These are phyloP conservation scores for Cossypha heuglini DNA, from an alignment of 2,797 vertebrate species.

Conservation along the genomic window DNA sequence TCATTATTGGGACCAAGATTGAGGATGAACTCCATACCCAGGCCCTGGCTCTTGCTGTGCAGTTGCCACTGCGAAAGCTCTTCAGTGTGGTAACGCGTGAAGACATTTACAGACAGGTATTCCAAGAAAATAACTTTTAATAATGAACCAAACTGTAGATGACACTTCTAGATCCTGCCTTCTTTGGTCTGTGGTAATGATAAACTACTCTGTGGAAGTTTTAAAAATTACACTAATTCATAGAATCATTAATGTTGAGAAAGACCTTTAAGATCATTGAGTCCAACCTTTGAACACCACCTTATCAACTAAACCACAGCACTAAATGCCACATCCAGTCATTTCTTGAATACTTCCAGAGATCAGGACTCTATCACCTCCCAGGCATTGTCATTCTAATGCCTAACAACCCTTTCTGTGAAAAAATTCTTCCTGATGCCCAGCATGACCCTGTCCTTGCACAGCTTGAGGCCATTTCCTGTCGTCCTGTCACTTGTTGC, in stretches of 20 bases:
- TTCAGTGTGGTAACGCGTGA: conserved; percentile 82
- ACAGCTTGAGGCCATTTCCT: neutral
- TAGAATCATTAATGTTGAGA: neutral
- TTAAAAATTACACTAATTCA: neutral
- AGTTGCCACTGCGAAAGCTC: conserved; percentile 78
- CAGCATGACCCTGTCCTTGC: rapidly evolving
- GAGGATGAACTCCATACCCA: conserved; percentile 79
- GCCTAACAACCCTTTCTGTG: neutral
- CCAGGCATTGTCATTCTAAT: neutral
- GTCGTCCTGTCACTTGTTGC: neutral
- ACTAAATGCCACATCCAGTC: neutral
- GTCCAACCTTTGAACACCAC: neutral
- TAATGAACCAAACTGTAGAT: neutral
- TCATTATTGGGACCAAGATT: conserved; percentile 74
- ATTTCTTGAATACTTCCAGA: neutral
- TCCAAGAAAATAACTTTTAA: neutral
- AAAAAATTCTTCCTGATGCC: neutral
- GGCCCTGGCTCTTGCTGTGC: conserved; percentile 77
- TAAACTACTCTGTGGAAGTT: neutral
- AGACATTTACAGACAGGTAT: conserved; percentile 81
- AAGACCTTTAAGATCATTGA: neutral
- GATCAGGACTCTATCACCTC: neutral
- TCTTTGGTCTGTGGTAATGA: neutral
- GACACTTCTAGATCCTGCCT: neutral
- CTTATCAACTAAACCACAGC: neutral